phyloP scores from a whole-genome alignment of 2,888 invertebrate genomes.

The Stenichneumon culpator region DNA sequence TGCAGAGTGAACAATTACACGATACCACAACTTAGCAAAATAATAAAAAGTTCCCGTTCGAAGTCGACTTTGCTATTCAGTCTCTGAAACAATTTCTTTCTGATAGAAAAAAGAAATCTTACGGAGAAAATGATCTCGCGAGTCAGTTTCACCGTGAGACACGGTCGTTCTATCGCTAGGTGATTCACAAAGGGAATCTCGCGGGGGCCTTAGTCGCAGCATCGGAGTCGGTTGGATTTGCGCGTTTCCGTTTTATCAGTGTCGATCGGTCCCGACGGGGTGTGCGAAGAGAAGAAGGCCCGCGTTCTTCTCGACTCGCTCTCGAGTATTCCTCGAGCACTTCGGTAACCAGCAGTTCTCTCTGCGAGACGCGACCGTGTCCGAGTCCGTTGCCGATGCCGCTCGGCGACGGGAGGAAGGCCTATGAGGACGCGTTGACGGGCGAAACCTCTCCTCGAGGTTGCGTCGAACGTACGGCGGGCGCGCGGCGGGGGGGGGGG shows the following conservation, averaged over 20 bases:
- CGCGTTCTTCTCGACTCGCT: background rate
- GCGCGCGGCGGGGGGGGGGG: background rate
- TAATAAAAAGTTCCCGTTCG: background rate
- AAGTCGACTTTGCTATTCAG: background rate
- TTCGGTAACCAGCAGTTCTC: background rate
- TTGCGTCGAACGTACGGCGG: background rate
- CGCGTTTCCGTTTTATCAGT: slow-evolving; percentile 87
- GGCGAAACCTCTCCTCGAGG: slow-evolving; percentile 10
- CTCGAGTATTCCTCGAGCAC: background rate
- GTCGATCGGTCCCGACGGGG: slow-evolving; percentile 78
- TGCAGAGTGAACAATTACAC: background rate
- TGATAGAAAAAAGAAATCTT: background rate
- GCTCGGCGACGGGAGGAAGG: slow-evolving; percentile 33
- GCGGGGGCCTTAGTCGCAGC: slow-evolving; percentile 36
- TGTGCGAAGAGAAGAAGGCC: slow-evolving; percentile 49
- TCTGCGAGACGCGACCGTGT: slow-evolving; percentile 18
- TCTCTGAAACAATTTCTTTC: background rate
- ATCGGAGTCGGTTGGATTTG: slow-evolving; percentile 68
- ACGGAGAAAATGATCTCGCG: background rate
- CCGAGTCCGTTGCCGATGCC: slow-evolving; percentile 21
- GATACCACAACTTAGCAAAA: background rate
- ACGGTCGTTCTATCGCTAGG: background rate
- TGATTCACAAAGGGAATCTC: slow-evolving; percentile 44
- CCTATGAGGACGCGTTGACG: slow-evolving; percentile 58
- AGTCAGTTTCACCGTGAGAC: background rate